These are phyloP conservation scores for Neopelma chrysocephalum DNA, from an alignment of 2,797 vertebrate genomes.

Conservation along the genomic window DNA sequence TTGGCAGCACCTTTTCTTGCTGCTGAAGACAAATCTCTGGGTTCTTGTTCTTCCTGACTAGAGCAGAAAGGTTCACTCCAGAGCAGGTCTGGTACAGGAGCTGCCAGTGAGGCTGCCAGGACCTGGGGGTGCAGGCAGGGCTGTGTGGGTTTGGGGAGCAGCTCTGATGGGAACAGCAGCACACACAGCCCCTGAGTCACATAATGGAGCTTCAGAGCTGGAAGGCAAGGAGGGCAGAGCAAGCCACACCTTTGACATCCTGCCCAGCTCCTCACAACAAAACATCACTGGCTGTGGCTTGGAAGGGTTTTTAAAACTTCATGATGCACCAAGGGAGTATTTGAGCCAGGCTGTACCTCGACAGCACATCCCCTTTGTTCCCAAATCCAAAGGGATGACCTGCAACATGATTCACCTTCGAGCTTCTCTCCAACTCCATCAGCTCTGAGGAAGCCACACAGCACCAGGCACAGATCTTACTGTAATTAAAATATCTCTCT, in stretches of 20 bases:
- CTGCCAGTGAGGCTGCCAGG: background rate
- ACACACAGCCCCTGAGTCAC: constrained; percentile 6
- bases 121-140: background rate
- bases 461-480: background rate
- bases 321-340: background rate
- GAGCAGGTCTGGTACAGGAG: background rate
- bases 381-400: background rate
- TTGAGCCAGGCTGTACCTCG: background rate
- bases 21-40: background rate
- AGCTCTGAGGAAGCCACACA: background rate
- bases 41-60: background rate
- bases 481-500: constrained; percentile 17
- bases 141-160: background rate
- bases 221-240: constrained; percentile 37
- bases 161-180: constrained; percentile 18
- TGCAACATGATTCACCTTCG: background rate
- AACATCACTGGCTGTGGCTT: background rate
- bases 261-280: background rate
- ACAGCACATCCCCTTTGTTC: background rate
- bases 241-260: constrained; percentile 31
- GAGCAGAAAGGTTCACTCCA: background rate
- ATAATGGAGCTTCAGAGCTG: constrained; percentile 12
- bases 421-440: background rate
- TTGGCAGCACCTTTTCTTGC: background rate
- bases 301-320: background rate